Conservation (phyloP, 1,140 invertebrate genomes). For the Diorhabda sublineata region DNA sequence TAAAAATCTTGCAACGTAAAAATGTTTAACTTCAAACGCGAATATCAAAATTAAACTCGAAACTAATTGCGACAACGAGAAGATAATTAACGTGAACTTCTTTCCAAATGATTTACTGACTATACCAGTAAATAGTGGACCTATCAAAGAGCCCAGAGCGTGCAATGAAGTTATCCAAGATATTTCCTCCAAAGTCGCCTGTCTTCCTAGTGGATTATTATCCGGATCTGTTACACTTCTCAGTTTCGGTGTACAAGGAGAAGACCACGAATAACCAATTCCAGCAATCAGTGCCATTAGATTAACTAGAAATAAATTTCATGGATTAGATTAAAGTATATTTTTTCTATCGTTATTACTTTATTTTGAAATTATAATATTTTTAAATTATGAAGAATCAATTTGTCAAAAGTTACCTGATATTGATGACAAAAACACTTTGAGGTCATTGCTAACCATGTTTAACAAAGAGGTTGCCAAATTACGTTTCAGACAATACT, state of each 20-base stretch:
- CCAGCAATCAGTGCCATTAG: constrained; percentile 60
- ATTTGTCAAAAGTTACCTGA: background rate
- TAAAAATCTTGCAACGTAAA: constrained; percentile 46
- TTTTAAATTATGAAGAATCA: too few species aligned
- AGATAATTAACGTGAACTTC: constrained; percentile 45
- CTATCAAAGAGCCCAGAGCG: constrained; percentile 12
- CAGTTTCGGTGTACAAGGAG: constrained; percentile 59
- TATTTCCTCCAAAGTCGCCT: constrained; percentile 49
- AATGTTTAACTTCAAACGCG: constrained; percentile 40
- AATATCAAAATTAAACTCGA: constrained; percentile 45
- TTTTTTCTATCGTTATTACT: too few species aligned
- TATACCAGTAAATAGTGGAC: constrained; percentile 52
- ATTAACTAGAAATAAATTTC: constrained; percentile 52
- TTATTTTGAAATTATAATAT: too few species aligned
- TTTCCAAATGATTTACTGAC: constrained; percentile 60
- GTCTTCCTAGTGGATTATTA: constrained; percentile 33
- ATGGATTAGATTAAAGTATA: too few species aligned
- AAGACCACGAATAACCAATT: constrained; percentile 67
- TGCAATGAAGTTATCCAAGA: constrained; percentile 62
- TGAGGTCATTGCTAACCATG: background rate
- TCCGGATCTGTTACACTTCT: constrained; percentile 7
- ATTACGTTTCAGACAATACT: too few species aligned
- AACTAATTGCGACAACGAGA: constrained; percentile 45
- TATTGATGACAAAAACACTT: background rate
- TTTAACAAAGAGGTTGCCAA: background rate